Percentiles rank a stretch among this genome's conserved stretches.
phyloP scores from a whole-genome alignment of 2,113 vertebrate genomes.

The Lagopus leucura region DNA sequence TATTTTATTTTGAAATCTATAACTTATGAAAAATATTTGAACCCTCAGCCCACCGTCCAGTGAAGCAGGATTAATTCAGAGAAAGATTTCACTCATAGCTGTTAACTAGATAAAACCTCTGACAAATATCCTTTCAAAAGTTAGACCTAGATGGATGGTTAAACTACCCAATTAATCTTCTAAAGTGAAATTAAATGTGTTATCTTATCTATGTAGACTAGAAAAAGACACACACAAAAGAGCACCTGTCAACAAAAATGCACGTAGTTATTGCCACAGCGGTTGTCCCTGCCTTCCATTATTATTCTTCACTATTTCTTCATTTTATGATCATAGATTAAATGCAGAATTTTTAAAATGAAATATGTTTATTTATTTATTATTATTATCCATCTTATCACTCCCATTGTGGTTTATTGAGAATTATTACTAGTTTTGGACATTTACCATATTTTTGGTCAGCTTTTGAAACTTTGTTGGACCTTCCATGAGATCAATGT shows the following conservation, averaged over 20 bases:
- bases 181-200: neutral
- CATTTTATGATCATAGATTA: neutral
- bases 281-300: neutral
- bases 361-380: neutral
- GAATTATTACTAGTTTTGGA: neutral
- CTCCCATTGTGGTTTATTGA: neutral
- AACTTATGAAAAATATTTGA: neutral
- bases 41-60: neutral
- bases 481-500: fast-evolving
- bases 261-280: neutral
- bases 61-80: neutral
- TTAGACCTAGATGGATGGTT: neutral
- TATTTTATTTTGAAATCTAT: neutral
- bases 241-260: neutral
- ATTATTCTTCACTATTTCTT: neutral
- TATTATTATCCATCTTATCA: neutral
- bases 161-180: neutral
- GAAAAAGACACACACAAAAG: neutral
- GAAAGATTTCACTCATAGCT: neutral
- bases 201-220: neutral
- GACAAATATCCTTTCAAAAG: neutral
- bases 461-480: neutral
- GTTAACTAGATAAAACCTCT: neutral
- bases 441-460: neutral
- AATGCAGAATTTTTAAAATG: neutral